Evolutionary conservation across 92 coral and sea anemone species (phyloP), one percentile per base, ranked within the genome.

Genomic region (Palythoa grandis): DNA sequence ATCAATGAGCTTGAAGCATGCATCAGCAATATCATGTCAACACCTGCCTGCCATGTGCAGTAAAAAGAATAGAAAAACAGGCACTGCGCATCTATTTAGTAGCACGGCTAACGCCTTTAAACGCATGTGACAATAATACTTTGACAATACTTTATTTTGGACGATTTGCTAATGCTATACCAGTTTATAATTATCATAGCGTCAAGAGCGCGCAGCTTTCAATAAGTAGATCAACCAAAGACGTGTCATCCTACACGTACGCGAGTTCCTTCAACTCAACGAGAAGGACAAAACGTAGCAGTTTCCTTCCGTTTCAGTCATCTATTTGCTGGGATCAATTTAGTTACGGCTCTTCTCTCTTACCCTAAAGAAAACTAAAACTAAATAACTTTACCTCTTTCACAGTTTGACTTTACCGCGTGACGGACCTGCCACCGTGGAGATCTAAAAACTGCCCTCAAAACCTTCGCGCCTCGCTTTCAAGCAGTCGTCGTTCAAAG

Each of bases 381-480:
- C 19, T 0, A 29, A 37, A 69, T 25, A 25, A 69, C 48, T 69
- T 69, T 29, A 69, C 74, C 74, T 69, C 39, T 29, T 25, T 69
- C 74, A 11, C 40, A 69, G 47, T 9, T 69, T 69, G 74, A 69
- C 19, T 69, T 69, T 37, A 11, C 74, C 47, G 74, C 47, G 47
- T 29, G 19, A 19, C 69, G 3, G n/a, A 14, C 47, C 2, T 54
- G 23, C 67, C 11, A 66, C 25, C 72, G 38, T 37, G 65, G 72
- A 78, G 58, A 65, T 70, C 43, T 15, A 1, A 65, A 22, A 48
- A 69, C 74, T 43, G 39, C 70, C 60, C 63, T 14, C 53, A 48
- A 6, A 80, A 80, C 70, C 11, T 16, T 80, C 58, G n/a, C 83
- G 85, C 85, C 85, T 80, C 85, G 85, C 53, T 80, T 80, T 47